Evolutionary conservation across 2,888 invertebrate genomes (phyloP).

Genomic region (Atrina japonica): DNA sequence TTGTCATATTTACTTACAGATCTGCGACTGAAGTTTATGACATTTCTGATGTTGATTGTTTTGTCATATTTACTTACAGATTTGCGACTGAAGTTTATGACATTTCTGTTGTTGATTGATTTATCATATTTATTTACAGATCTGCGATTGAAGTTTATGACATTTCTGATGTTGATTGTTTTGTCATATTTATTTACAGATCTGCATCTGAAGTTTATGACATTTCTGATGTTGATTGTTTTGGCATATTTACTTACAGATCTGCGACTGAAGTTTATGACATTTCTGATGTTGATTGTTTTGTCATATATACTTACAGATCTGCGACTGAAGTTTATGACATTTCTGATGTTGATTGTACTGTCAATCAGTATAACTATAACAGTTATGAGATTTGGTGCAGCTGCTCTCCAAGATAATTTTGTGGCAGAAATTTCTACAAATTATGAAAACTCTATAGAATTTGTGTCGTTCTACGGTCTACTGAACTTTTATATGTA

Average conservation of each 20-base stretch:
- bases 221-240: conserved; percentile 91
- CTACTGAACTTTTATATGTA: conserved; percentile 96
- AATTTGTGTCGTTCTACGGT: conserved; percentile 97
- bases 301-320: conserved; percentile 88
- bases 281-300: neutral
- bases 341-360: conserved; percentile 91
- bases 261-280: too few species aligned
- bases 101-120: neutral
- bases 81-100: neutral
- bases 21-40: too few species aligned
- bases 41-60: neutral
- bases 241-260: too few species aligned
- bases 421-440: conserved; percentile 94
- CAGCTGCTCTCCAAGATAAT: conserved; percentile 94
- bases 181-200: conserved; percentile 44
- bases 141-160: conserved; percentile 85
- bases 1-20: too few species aligned
- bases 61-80: neutral
- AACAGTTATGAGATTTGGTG: conserved; percentile 91
- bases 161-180: conserved; percentile 91
- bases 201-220: conserved; percentile 94
- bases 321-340: conserved; percentile 94
- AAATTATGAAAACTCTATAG: conserved; percentile 94
- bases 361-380: conserved; percentile 88
- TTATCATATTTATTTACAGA: neutral